Conservation (phyloP, 1,140 invertebrate species). For the Latrodectus geometricus region DNA sequence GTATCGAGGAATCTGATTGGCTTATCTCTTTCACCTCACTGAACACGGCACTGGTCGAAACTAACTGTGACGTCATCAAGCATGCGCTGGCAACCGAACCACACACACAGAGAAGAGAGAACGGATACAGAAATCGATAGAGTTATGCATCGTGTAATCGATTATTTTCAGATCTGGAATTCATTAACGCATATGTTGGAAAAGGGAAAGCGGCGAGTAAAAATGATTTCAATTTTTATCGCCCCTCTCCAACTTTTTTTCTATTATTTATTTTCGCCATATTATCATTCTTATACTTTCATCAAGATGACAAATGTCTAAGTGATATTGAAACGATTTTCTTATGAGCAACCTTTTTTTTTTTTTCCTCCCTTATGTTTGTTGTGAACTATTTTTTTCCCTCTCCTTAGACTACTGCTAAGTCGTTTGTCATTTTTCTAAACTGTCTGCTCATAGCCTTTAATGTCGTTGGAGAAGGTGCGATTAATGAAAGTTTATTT, state of each 20-base stretch:
- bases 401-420: not conserved
- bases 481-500: slow-evolving; percentile 6
- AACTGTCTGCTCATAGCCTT: not conserved
- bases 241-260: slow-evolving; percentile 2
- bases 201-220: slow-evolving; percentile 16
- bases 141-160: slow-evolving; percentile 60
- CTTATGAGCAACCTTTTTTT: slow-evolving; percentile 33
- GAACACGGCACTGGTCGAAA: slow-evolving; percentile 58
- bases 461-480: not conserved
- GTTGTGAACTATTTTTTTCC: slow-evolving; percentile 12
- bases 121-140: slow-evolving; percentile 56
- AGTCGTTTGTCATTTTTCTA: not conserved
- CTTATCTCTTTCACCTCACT: slow-evolving; percentile 57
- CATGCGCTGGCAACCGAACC: slow-evolving; percentile 33
- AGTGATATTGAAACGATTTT: slow-evolving; percentile 60
- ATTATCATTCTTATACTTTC: slow-evolving; percentile 50
- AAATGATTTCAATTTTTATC: slow-evolving; percentile 55
- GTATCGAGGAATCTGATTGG: slow-evolving; percentile 58
- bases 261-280: slow-evolving; percentile 52
- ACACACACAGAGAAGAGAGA: not conserved
- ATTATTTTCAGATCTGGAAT: slow-evolving; percentile 61
- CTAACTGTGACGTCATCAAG: slow-evolving; percentile 56
- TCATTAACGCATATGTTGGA: slow-evolving; percentile 61
- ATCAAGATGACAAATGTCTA: slow-evolving; percentile 62
- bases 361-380: not conserved